Percentiles rank a stretch among this genome's conserved stretches.
Evolutionary conservation across 2,888 invertebrate species (phyloP).

Genomic region (Xylota sylvarum): DNA sequence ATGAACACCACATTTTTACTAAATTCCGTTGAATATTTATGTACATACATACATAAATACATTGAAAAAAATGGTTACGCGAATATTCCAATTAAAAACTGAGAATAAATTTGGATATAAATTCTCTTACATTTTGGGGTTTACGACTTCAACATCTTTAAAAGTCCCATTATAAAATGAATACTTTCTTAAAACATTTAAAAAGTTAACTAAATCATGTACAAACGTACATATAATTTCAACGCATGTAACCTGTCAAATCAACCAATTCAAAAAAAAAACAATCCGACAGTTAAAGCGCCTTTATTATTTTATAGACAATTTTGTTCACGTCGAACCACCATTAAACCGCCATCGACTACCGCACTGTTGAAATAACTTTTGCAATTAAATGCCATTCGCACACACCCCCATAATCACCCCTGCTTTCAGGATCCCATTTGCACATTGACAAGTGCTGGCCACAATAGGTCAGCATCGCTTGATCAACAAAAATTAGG

Average conservation of each 20-base stretch:
- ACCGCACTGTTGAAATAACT: conserved; percentile 34
- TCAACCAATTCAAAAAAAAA: neutral
- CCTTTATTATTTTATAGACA: conserved; percentile 38
- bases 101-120: no score
- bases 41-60: no score
- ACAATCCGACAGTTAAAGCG: neutral
- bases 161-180: neutral
- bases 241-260: neutral
- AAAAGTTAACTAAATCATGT: no score
- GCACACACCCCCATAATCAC: neutral
- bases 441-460: neutral
- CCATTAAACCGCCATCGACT: conserved; percentile 17
- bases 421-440: neutral
- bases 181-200: no score
- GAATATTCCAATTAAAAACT: no score
- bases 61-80: no score
- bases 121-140: no score
- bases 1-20: no score
- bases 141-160: no score
- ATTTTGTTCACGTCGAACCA: conserved; percentile 33
- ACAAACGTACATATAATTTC: no score
- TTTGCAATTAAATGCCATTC: conserved; percentile 38
- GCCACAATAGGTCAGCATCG: conserved; percentile 12
- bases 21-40: neutral
- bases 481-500: conserved; percentile 22